Conservation (phyloP, 2,113 vertebrate species). For the Dicaeum eximium region DNA sequence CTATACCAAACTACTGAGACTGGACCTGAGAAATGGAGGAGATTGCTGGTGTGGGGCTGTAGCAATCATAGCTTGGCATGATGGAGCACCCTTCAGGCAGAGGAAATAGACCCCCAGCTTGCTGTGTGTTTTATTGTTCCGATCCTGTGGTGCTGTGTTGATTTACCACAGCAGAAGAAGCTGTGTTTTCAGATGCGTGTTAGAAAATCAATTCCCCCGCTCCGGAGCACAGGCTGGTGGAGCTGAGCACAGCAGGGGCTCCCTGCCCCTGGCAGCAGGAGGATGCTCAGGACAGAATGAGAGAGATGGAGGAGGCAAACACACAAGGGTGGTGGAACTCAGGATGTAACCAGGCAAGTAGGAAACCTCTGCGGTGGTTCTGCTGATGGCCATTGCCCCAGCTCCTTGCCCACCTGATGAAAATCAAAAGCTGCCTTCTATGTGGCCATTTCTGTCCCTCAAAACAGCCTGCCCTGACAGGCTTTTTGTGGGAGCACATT, state of each 20-base stretch:
- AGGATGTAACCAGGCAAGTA: neutral
- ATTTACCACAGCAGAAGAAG: constrained; percentile 13
- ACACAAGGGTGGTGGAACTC: rapidly evolving
- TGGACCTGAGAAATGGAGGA: constrained; percentile 20
- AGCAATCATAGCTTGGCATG: constrained; percentile 15
- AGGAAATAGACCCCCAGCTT: constrained; percentile 53
- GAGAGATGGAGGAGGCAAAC: neutral
- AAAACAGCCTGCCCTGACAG: neutral
- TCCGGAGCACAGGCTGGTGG: rapidly evolving
- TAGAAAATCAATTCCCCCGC: constrained; percentile 21
- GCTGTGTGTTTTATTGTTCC: neutral
- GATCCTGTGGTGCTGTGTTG: constrained; percentile 22
- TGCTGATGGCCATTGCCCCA: rapidly evolving
- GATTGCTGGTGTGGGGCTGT: constrained; percentile 10
- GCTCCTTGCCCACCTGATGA: neutral
- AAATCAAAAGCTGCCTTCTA: neutral
- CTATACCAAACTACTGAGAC: neutral
- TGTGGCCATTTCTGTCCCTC: neutral
- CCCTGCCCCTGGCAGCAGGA: rapidly evolving
- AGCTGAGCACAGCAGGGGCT: neutral
- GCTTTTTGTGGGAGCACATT: neutral
- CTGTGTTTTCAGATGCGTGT: neutral
- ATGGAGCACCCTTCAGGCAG: constrained; percentile 40
- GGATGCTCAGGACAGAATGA: neutral
- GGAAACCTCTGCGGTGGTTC: neutral